Evolutionary conservation across 2,888 invertebrate genomes (phyloP), one percentile per base, ranked within the genome.

Genomic region (Drosophila eohydei): DNA sequence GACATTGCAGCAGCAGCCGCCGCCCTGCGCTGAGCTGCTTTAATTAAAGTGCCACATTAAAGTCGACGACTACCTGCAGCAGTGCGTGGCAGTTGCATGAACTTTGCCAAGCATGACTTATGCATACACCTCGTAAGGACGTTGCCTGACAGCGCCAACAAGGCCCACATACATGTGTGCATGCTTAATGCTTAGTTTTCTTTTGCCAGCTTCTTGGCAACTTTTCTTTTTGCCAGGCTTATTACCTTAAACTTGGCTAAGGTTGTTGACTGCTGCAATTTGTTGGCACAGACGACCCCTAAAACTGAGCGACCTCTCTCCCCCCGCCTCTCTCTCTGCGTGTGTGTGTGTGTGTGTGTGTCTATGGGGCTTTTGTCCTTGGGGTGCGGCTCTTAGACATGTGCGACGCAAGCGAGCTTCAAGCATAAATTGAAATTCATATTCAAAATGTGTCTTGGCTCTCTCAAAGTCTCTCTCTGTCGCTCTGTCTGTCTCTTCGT

Each of bases 251-350:
- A 88, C 88, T 84, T 85, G 86, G 56, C 80, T 68, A 68, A 88
- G 84, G 84, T 85, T 88, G 84, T 85, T 88, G 84, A 85, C 84
- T 88, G 86, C 86, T 73, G 82, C 84, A 78, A 78, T 84, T 82
- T 81, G 84, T 81, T 81, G 69, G 64, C 78, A 57, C 71, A 84
- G 67, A 78, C 70, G 40, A 76, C 82, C 75, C 73, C 66, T 71
- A 78, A 61, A 61, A 75, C 66, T 38, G 46, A 21, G 46, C 32
- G 21, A 30, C 7, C 7, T n/a, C 57, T 56, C 12, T 0, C 30
- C 3, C 61, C 1, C 26, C 4, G 26, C 6, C 48, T 32, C 60
- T 34, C 41, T 54, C 62, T 48, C 30, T 26, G n/a, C n/a, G 48
- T 36, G 34, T 44, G 55, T 32, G 28, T 65, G 44, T 50, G 55